Conservation (phyloP, 2,797 vertebrate genomes). For the Notolabrus celidotus region DNA sequence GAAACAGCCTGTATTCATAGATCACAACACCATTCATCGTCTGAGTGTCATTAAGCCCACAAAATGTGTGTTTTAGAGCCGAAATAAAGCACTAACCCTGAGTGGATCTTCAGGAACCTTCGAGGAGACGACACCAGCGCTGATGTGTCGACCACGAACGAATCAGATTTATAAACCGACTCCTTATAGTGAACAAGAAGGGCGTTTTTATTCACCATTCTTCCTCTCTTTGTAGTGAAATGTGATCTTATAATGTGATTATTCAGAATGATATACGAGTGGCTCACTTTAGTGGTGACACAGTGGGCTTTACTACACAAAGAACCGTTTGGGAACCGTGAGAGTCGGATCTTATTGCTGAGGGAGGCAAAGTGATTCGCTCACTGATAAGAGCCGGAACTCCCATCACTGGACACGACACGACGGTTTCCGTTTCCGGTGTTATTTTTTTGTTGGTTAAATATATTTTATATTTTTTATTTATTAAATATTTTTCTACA, state of each 20-base stretch:
- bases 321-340: too few species aligned
- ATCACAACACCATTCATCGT: accelerated
- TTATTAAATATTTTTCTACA: too few species aligned
- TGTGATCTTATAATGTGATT: not conserved
- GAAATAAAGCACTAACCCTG: constrained; percentile 55
- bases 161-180: not conserved
- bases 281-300: too few species aligned
- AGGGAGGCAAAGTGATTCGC: not conserved
- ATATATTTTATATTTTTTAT: not conserved
- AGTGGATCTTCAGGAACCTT: constrained; percentile 51
- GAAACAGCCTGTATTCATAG: accelerated
- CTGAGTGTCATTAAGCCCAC: accelerated
- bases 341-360: not conserved
- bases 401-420: not conserved
- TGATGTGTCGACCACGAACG: not conserved
- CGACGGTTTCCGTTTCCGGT: constrained; percentile 73
- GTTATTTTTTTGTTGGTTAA: too few species aligned
- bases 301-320: too few species aligned
- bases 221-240: not conserved
- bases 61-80: not conserved
- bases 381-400: not conserved
- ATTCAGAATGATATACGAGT: too few species aligned
- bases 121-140: constrained; percentile 47
- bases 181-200: not conserved
- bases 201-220: accelerated